Evolutionary conservation across 2,888 invertebrate genomes (phyloP).

Genomic region (Xylota sylvarum): DNA sequence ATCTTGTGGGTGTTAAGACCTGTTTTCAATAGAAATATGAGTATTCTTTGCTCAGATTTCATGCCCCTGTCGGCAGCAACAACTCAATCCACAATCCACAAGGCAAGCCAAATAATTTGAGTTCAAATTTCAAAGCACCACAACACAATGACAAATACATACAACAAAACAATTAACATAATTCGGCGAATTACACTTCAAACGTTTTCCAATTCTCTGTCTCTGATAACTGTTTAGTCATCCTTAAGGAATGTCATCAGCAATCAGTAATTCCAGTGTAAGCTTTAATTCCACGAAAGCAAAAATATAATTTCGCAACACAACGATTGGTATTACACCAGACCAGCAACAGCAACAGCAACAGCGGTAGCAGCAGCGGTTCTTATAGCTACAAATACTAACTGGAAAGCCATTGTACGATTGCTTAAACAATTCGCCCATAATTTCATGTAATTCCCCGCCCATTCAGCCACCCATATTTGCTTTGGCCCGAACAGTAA

Average conservation of each 20-base stretch:
- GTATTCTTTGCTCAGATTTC: no score
- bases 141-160: background rate
- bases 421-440: constrained; percentile 54
- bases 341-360: background rate
- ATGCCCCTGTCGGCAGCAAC: no score
- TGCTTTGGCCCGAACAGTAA: constrained; percentile 31
- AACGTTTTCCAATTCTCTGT: background rate
- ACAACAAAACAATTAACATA: background rate
- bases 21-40: no score
- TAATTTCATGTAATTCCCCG: constrained; percentile 62
- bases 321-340: constrained; percentile 24
- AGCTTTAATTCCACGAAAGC: background rate
- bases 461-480: constrained; percentile 31
- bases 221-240: background rate
- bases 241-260: background rate
- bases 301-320: constrained; percentile 23
- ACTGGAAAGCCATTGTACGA: constrained; percentile 37
- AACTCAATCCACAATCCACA: no score
- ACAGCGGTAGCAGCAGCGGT: background rate
- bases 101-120: no score
- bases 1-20: no score
- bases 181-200: background rate
- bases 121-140: no score
- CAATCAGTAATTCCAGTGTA: background rate
- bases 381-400: background rate